Conservation (phyloP, 2,888 invertebrate species). For the Hyposoter didymator region DNA sequence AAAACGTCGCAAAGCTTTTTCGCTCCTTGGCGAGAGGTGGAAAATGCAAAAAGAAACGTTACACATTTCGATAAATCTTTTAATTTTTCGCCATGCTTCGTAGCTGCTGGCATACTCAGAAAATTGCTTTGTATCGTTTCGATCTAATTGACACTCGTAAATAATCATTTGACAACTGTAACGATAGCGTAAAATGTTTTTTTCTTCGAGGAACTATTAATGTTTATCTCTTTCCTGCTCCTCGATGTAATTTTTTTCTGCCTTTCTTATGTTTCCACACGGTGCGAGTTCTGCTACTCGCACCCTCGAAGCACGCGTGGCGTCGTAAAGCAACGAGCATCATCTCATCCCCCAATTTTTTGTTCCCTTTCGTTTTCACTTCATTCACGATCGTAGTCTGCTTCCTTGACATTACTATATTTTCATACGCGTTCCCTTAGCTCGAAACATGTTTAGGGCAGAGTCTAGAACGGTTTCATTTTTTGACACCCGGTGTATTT, state of each 20-base stretch:
- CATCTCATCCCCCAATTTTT: slow-evolving; percentile 66
- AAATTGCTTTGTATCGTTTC: not conserved
- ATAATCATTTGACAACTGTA: not conserved
- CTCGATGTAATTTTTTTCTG: slow-evolving; percentile 57
- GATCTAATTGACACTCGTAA: not conserved
- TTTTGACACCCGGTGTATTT: slow-evolving; percentile 84
- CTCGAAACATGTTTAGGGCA: slow-evolving; percentile 67
- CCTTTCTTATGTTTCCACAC: slow-evolving; percentile 42
- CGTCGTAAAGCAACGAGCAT: slow-evolving; percentile 75
- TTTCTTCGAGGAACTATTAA: not conserved
- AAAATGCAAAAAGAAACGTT: not conserved
- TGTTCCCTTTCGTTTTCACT: slow-evolving; percentile 37
- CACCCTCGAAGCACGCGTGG: slow-evolving; percentile 61
- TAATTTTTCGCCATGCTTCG: not conserved
- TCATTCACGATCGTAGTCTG: slow-evolving; percentile 41
- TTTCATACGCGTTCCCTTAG: slow-evolving; percentile 62
- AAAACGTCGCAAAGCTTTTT: slow-evolving; percentile 24
- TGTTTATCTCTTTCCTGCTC: not conserved
- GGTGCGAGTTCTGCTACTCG: slow-evolving; percentile 31
- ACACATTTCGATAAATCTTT: not conserved
- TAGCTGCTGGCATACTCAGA: not conserved
- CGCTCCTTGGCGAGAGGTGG: not conserved
- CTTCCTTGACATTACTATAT: slow-evolving; percentile 47
- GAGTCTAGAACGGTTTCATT: slow-evolving; percentile 80
- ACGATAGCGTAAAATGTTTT: not conserved